These are phyloP conservation scores for Odocoileus hemionus DNA, from an alignment of 2,113 vertebrate genomes.

Conservation along the genomic window DNA sequence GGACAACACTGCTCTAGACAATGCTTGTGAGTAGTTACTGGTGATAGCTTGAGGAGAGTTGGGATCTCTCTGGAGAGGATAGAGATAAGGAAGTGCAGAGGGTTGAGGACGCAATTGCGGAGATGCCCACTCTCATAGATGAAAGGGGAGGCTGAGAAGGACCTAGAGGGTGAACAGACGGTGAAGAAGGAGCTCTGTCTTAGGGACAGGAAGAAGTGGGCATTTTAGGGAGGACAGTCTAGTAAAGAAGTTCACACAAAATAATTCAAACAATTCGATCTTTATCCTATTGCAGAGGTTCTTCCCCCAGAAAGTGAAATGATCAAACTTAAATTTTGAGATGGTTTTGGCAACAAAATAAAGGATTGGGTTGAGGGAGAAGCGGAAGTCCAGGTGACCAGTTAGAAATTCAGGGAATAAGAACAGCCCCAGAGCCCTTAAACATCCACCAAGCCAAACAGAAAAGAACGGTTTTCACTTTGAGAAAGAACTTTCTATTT, in stretches of 20 bases:
- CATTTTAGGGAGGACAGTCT: not conserved
- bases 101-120: not conserved
- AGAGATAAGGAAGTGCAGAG: not conserved
- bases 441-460: not conserved
- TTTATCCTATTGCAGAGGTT: not conserved
- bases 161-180: not conserved
- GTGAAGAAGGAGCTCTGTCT: not conserved
- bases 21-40: not conserved
- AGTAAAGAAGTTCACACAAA: rapidly evolving
- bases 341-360: not conserved
- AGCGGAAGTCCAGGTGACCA: not conserved
- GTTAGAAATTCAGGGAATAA: not conserved
- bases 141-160: not conserved
- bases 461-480: not conserved
- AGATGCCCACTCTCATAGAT: not conserved
- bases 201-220: not conserved
- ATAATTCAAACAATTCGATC: not conserved
- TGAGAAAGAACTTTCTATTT: constrained; percentile 21
- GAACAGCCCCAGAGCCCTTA: not conserved
- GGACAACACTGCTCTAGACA: not conserved
- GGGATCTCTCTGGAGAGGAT: not conserved
- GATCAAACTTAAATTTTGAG: not conserved
- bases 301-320: not conserved
- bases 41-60: not conserved
- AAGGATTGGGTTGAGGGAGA: not conserved